Conservation (phyloP, 2,888 invertebrate species). For the Bombyx huttoni region DNA sequence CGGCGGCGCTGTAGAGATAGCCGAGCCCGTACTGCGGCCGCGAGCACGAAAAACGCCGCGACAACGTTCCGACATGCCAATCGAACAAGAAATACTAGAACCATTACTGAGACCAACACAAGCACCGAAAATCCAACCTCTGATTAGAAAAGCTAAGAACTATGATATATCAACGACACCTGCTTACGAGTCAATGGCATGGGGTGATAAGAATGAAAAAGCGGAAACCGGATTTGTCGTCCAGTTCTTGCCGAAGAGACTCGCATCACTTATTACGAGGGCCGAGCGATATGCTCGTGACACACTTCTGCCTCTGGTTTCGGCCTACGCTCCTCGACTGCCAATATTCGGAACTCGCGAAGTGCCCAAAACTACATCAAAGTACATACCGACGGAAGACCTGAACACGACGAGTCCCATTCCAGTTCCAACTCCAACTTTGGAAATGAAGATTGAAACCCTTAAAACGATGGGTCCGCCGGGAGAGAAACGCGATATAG, state of each 20-base stretch:
- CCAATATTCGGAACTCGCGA: constrained; percentile 70
- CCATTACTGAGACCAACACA: constrained; percentile 72
- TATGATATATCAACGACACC: constrained; percentile 56
- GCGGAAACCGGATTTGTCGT: constrained; percentile 74
- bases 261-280: constrained; percentile 84
- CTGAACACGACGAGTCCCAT: constrained; percentile 42
- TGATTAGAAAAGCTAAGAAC: constrained; percentile 51
- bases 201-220: constrained; percentile 42
- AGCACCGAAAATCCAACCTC: constrained; percentile 36
- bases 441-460: constrained; percentile 65
- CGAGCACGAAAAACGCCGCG: constrained; percentile 70
- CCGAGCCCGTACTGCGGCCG: constrained; percentile 81
- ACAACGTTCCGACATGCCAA: constrained; percentile 58
- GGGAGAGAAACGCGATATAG: constrained; percentile 45
- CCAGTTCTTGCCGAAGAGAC: constrained; percentile 83
- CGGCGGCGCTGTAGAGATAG: constrained; percentile 74
- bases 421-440: constrained; percentile 56
- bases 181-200: constrained; percentile 40
- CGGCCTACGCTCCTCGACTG: constrained; percentile 83
- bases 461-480: constrained; percentile 57
- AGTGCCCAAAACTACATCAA: constrained; percentile 61
- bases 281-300: constrained; percentile 87
- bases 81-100: constrained; percentile 76
- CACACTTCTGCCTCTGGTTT: constrained; percentile 82
- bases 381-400: constrained; percentile 75